phyloP scores from a whole-genome alignment of 2,888 invertebrate species.

The Napeogenes inachia region DNA sequence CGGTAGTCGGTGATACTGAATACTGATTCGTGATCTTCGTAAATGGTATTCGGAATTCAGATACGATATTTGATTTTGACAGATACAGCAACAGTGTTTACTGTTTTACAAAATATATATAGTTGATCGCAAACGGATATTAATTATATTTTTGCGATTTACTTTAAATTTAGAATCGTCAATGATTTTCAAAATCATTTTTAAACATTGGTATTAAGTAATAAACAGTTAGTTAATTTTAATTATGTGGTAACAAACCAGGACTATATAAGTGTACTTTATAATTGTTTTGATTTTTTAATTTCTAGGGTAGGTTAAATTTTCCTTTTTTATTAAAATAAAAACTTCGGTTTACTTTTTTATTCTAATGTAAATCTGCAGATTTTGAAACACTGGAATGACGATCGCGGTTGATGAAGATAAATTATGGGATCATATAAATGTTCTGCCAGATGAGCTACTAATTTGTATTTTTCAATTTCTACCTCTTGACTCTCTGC shows the following conservation, averaged over 20 bases:
- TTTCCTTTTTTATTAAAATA: background rate
- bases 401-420: slow-evolving; percentile 14
- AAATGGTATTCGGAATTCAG: too few relatives aligned
- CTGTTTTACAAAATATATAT: too few relatives aligned
- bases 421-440: slow-evolving; percentile 30
- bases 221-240: background rate
- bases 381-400: slow-evolving; percentile 16
- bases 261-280: background rate
- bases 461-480: slow-evolving; percentile 58
- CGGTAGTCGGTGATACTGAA: too few relatives aligned
- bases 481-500: slow-evolving; percentile 52
- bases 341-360: background rate
- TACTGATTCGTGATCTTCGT: too few relatives aligned
- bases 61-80: too few relatives aligned
- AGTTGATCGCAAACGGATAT: background rate
- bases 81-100: too few relatives aligned
- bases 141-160: slow-evolving; percentile 9
- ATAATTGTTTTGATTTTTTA: background rate
- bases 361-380: background rate
- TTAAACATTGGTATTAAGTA: slow-evolving; percentile 3
- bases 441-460: slow-evolving; percentile 62
- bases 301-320: background rate
- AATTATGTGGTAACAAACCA: background rate
- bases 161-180: slow-evolving; percentile 42
- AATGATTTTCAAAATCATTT: slow-evolving; percentile 45